Evolutionary conservation across 2,888 invertebrate genomes (phyloP), one percentile per base, ranked within the genome.

Genomic region (Phaedon cochleariae): DNA sequence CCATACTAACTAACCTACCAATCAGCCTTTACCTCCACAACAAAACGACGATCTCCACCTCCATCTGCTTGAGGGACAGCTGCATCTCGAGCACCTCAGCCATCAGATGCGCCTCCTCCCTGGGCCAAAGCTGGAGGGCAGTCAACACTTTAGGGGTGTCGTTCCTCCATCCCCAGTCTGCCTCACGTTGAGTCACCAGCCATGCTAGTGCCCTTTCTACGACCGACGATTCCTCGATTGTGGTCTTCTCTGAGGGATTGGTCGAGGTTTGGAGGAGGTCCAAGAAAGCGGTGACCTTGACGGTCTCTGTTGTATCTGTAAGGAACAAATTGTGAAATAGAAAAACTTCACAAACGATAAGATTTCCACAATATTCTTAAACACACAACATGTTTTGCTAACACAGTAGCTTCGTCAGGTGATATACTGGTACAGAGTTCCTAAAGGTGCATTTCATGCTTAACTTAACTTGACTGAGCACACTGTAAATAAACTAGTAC

Each of bases 21-120:
- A n/a, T n/a, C n/a, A n/a, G n/a, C n/a, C n/a, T n/a, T n/a, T n/a
- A 92, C 90, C 92, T 90, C 86, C 94, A 94, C 73, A 95, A 87
- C 84, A 93, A 88, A 58, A 94, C 87, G 55, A 95, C 87, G 65
- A 94, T 90, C 79, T 95, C 94, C 57, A 95, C 89, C 83, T 95
- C 95, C 90, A 95, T 90, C 82, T 95, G 94, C 79, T 95, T 95
- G 29, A 90, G 90, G 17, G 92, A 92, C 54, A 95, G 87, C 80
- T 92, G 90, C 84, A 91, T 87, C 79, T 92, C 91, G 65, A 90
- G 81, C 1, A 88, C 86, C 65, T 88, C 87, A 59, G 87, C 87
- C 46, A 89, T 86, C 15, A 80, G 66, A 9, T 73, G 71, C 37
- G 71, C 67, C 77, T 80, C 80, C 48, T 81, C 80, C 26, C 77